These are phyloP conservation scores for Nyctibius bracteatus DNA, from an alignment of 2,113 vertebrate genomes.

Conservation along the genomic window DNA sequence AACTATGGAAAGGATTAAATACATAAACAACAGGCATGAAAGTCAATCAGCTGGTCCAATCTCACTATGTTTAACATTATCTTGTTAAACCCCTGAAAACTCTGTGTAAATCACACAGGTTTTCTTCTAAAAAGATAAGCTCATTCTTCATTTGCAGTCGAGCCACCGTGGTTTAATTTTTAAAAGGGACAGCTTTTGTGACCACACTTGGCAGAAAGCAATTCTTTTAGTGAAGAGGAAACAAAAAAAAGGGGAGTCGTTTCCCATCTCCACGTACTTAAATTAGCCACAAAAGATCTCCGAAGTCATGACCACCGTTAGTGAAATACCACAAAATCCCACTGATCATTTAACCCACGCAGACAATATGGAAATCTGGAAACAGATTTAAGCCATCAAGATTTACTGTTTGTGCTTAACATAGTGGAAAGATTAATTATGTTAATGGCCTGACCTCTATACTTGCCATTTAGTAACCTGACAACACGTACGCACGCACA, in stretches of 20 bases:
- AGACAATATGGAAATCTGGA: not conserved
- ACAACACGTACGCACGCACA: not conserved
- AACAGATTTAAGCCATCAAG: not conserved
- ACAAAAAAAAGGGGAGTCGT: not conserved
- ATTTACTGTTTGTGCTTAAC: not conserved
- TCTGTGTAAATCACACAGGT: not conserved
- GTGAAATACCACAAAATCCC: not conserved
- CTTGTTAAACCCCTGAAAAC: not conserved
- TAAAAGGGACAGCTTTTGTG: not conserved
- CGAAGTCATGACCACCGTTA: rapidly evolving
- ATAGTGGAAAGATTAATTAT: not conserved
- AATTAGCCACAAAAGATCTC: not conserved
- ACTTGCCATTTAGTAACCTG: not conserved
- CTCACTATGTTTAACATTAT: not conserved
- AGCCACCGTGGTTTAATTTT: not conserved
- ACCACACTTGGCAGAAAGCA: not conserved
- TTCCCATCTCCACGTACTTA: not conserved
- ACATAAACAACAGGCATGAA: not conserved
- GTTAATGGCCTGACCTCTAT: not conserved
- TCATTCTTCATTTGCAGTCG: not conserved
- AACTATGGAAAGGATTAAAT: not conserved
- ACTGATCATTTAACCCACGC: not conserved
- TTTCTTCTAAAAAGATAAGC: not conserved
- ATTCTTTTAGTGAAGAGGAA: not conserved
- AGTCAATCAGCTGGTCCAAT: not conserved